phyloP scores from a whole-genome alignment of 2,888 invertebrate genomes.

The Amblyjoppa proteus region DNA sequence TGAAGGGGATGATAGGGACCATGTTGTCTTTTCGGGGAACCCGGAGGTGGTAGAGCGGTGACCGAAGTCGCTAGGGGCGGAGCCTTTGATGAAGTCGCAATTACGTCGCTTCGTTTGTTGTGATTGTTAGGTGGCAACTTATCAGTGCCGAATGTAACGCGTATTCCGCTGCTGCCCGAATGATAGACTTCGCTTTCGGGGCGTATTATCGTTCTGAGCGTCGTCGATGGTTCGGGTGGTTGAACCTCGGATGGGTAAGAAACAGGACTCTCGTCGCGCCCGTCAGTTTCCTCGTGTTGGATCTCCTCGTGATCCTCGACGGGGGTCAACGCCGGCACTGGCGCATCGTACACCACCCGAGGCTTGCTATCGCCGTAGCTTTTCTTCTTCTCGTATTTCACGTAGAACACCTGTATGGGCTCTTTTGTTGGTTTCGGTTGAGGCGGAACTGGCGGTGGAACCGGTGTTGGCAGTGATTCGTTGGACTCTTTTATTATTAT shows the following conservation, averaged over 20 bases:
- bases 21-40: slow-evolving; percentile 82
- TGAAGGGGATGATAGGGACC: slow-evolving; percentile 82
- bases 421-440: slow-evolving; percentile 89
- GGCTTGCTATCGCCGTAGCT: slow-evolving; percentile 90
- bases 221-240: slow-evolving; percentile 90
- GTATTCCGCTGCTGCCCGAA: slow-evolving; percentile 91
- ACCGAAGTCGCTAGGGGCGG: slow-evolving; percentile 74
- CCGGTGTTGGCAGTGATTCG: slow-evolving; percentile 90
- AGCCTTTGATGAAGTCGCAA: slow-evolving; percentile 80
- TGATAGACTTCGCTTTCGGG: slow-evolving; percentile 95
- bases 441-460: slow-evolving; percentile 85
- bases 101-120: slow-evolving; percentile 80
- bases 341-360: slow-evolving; percentile 92
- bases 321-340: slow-evolving; percentile 92
- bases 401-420: slow-evolving; percentile 96
- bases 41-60: slow-evolving; percentile 73
- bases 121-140: slow-evolving; percentile 83
- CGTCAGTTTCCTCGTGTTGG: slow-evolving; percentile 71
- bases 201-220: slow-evolving; percentile 93
- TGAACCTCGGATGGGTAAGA: slow-evolving; percentile 86
- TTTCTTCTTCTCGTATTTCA: slow-evolving; percentile 94
- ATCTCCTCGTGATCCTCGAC: slow-evolving; percentile 88
- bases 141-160: slow-evolving; percentile 92
- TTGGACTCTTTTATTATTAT: slow-evolving; percentile 97
- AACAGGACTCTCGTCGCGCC: slow-evolving; percentile 85